Evolutionary conservation across 1,140 invertebrate genomes (phyloP).

Genomic region (Manduca sexta): DNA sequence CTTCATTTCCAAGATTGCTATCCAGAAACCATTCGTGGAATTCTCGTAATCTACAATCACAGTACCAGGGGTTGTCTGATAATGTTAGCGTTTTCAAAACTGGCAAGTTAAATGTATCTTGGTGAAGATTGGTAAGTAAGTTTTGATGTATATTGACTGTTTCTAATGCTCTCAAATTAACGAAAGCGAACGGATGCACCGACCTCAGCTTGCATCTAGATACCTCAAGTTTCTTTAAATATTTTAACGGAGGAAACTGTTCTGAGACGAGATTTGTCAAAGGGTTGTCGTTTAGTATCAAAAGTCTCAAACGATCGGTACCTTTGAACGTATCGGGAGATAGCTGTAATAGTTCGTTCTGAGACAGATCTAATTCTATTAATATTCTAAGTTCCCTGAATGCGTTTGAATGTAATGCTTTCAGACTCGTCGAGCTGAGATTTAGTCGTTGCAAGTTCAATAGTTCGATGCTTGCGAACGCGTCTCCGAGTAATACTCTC

Average conservation of each 20-base stretch:
- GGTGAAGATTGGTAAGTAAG: constrained; percentile 50
- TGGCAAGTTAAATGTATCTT: constrained; percentile 58
- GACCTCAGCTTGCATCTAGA: constrained; percentile 81
- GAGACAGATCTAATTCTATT: constrained; percentile 88
- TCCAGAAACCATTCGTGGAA: constrained; percentile 86
- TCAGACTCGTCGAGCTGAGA: constrained; percentile 81
- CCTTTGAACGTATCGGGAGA: constrained; percentile 83
- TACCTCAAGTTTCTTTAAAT: constrained; percentile 84
- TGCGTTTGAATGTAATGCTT: constrained; percentile 83
- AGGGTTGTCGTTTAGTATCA: constrained; percentile 84
- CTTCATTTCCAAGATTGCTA: constrained; percentile 69
- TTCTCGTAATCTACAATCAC: constrained; percentile 87
- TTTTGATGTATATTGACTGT: constrained; percentile 59
- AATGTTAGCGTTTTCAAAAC: constrained; percentile 83
- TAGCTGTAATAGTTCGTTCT: constrained; percentile 80
- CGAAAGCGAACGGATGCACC: constrained; percentile 79
- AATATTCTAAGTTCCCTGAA: constrained; percentile 90
- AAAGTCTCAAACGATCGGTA: constrained; percentile 80
- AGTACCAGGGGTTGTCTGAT: constrained; percentile 90
- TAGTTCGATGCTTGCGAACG: constrained; percentile 84
- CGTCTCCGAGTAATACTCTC: constrained; percentile 80
- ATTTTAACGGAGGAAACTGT: constrained; percentile 82
- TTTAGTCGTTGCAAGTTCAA: constrained; percentile 90
- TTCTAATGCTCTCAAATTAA: constrained; percentile 56
- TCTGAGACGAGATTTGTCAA: constrained; percentile 75